These are phyloP conservation scores for Diadegma fenestrale DNA, from an alignment of 2,888 invertebrate species.

Conservation along the genomic window DNA sequence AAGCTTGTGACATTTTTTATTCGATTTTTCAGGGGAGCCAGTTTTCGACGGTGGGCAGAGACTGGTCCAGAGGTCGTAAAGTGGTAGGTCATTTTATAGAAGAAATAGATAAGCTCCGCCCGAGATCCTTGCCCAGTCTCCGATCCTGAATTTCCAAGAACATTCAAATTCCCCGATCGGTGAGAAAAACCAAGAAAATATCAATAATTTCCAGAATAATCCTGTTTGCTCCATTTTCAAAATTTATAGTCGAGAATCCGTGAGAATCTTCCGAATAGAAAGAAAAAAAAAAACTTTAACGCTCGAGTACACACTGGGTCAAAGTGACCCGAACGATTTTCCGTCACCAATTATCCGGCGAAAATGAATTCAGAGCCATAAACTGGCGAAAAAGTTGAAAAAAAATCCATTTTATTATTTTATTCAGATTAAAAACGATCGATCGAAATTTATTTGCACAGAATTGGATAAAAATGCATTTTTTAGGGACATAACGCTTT, in stretches of 20 bases:
- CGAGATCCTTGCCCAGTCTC: conserved; percentile 14
- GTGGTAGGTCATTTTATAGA: conserved; percentile 87
- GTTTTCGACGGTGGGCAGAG: conserved; percentile 89
- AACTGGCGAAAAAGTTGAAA: too few relatives aligned
- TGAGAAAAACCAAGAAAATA: conserved; percentile 4
- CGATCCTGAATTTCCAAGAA: conserved; percentile 9
- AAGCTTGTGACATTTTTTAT: conserved; percentile 69
- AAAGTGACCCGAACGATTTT: too few relatives aligned
- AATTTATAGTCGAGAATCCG: too few relatives aligned
- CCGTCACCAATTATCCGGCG: too few relatives aligned
- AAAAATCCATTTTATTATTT: too few relatives aligned
- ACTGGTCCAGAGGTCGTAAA: conserved; percentile 92
- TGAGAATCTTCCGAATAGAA: too few relatives aligned
- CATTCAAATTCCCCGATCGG: neutral
- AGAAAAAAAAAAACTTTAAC: too few relatives aligned
- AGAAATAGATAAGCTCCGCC: neutral
- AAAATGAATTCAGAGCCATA: neutral
- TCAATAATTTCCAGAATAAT: neutral
- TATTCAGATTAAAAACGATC: too few relatives aligned
- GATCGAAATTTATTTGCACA: too few relatives aligned
- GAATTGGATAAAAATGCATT: too few relatives aligned
- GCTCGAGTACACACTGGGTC: too few relatives aligned
- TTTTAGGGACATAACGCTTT: too few relatives aligned
- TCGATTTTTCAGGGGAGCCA: conserved; percentile 89
- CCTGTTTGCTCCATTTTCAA: neutral